A percentile compares a stretch with the other conserved stretches of the same genome.
Evolutionary conservation across 92 coral and sea anemone species (phyloP).

Genomic region (Umimayanthus chanpuru): DNA sequence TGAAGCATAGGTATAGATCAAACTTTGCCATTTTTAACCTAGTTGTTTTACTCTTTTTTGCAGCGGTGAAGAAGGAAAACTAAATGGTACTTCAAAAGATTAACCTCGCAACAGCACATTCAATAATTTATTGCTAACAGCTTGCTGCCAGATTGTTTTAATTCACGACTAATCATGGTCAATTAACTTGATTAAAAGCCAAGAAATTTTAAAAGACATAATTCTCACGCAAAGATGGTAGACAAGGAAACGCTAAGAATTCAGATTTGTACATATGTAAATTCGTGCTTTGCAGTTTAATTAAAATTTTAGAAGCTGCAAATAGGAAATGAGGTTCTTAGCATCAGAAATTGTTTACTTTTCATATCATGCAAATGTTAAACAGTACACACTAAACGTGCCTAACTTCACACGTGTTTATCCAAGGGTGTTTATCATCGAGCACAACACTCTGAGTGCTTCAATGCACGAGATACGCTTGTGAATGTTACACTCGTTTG

Average conservation of each 20-base stretch:
- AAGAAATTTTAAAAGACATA: not conserved
- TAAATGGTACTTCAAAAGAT: not conserved
- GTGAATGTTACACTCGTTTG: not conserved
- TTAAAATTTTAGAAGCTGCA: slow-evolving; percentile 23
- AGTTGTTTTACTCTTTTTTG: not conserved
- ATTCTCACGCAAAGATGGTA: not conserved
- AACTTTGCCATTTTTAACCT: not conserved
- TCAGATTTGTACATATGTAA: slow-evolving; percentile 13
- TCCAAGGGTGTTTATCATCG: not conserved
- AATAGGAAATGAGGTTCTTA: slow-evolving; percentile 27
- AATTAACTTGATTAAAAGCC: not conserved
- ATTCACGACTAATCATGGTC: not conserved
- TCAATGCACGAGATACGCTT: not conserved
- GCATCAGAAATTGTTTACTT: not conserved
- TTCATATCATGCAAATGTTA: slow-evolving; percentile 6
- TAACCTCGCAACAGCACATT: not conserved
- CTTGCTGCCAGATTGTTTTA: not conserved
- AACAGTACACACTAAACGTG: slow-evolving; percentile 4
- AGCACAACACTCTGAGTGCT: not conserved
- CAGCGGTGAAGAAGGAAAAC: not conserved
- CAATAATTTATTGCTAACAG: not conserved
- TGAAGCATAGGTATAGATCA: not conserved
- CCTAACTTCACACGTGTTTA: not conserved
- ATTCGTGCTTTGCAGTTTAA: slow-evolving; percentile 28
- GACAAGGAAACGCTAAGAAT: not conserved